Conservation (phyloP, 2,888 invertebrate genomes). For the Nesidiocoris tenuis region DNA sequence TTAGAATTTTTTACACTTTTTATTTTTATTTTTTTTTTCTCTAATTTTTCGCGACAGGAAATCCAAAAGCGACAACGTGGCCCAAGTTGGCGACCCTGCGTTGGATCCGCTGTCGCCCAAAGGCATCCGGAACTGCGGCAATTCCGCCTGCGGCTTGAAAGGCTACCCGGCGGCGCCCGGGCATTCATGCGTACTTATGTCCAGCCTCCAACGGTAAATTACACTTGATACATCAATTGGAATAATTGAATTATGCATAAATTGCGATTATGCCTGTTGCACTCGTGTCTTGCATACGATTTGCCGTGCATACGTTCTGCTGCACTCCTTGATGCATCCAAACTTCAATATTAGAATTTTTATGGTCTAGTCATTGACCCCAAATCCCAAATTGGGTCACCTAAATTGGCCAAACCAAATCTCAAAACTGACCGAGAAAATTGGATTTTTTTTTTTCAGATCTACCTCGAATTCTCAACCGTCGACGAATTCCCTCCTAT, state of each 20-base stretch:
- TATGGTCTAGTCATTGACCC: too few relatives aligned
- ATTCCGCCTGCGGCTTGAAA: slow-evolving; percentile 20
- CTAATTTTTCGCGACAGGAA: slow-evolving; percentile 7
- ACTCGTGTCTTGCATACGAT: slow-evolving; percentile 63
- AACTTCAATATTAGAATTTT: too few relatives aligned
- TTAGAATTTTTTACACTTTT: too few relatives aligned
- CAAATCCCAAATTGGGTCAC: too few relatives aligned
- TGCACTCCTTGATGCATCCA: too few relatives aligned
- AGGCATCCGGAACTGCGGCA: slow-evolving; percentile 20
- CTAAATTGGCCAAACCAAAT: too few relatives aligned
- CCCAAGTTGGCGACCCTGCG: slow-evolving; percentile 63
- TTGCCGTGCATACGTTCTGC: too few relatives aligned
- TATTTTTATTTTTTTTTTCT: too few relatives aligned
- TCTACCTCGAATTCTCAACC: slow-evolving; percentile 47
- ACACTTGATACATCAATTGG: too few relatives aligned
- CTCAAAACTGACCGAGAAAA: too few relatives aligned
- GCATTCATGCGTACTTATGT: slow-evolving; percentile 28
- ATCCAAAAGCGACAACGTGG: slow-evolving; percentile 35
- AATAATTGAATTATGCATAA: slow-evolving; percentile 5
- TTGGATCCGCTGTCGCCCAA: slow-evolving; percentile 66
- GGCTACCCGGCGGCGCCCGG: slow-evolving; percentile 10
- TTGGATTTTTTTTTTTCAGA: slow-evolving; percentile 22
- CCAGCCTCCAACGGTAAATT: slow-evolving; percentile 23
- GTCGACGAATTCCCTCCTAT: slow-evolving; percentile 54
- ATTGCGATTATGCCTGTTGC: slow-evolving; percentile 55